These are phyloP conservation scores for Diarsia rubi DNA, from an alignment of 2,888 invertebrate genomes.

Conservation along the genomic window DNA sequence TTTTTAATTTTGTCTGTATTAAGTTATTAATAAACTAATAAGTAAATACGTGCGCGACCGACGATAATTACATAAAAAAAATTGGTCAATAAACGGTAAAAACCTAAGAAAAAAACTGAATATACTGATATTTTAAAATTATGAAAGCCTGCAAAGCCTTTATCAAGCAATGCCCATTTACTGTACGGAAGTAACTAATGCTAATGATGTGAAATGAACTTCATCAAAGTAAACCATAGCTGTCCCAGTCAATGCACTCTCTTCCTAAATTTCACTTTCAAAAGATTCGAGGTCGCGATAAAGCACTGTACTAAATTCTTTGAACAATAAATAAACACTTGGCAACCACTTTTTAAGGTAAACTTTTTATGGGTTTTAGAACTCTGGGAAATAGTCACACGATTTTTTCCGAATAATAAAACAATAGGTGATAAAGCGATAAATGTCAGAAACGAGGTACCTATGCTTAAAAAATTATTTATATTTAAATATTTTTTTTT, in stretches of 20 bases:
- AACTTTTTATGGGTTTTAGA: constrained; percentile 43
- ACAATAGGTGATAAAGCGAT: constrained; percentile 56
- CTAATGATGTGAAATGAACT: background rate
- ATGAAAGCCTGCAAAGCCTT: too few relatives aligned
- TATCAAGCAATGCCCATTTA: background rate
- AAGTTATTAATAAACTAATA: too few relatives aligned
- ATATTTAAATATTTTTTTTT: constrained; percentile 16
- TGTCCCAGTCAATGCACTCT: constrained; percentile 33
- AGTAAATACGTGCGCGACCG: too few relatives aligned
- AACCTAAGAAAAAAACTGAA: too few relatives aligned
- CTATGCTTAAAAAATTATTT: background rate
- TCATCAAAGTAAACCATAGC: background rate
- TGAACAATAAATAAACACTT: constrained; percentile 59
- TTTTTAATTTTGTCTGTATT: background rate
- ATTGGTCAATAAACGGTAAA: too few relatives aligned
- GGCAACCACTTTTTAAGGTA: constrained; percentile 36
- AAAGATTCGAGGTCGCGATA: constrained; percentile 52
- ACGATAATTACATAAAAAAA: too few relatives aligned
- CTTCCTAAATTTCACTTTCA: constrained; percentile 62
- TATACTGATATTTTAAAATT: too few relatives aligned
- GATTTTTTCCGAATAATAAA: constrained; percentile 40
- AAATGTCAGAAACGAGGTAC: constrained; percentile 30
- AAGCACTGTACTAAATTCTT: constrained; percentile 47
- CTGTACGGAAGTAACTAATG: background rate
- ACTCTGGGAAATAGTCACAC: constrained; percentile 58